Evolutionary conservation across 30 jellyfish, hydroid and myxozoan species (phyloP), one percentile per base, ranked within the genome.

Genomic region (Morbakka virulenta): DNA sequence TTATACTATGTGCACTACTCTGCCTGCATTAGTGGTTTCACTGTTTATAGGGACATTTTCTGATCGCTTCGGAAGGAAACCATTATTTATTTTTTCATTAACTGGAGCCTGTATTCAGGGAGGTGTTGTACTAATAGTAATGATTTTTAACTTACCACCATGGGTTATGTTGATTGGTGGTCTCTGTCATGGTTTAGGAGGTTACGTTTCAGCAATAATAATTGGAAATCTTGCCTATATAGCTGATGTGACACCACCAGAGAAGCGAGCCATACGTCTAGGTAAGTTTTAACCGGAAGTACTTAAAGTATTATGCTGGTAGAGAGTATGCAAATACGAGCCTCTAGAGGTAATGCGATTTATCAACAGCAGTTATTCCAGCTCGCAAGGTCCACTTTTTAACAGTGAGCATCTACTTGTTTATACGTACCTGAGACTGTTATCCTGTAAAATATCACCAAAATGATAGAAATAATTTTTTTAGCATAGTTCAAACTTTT

Each of bases 1-100:
- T 1, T 48, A 2, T 24, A 65, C 52, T n/a, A 34, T 79, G 27
- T 79, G 84, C 72, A 52, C 72, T 61, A 68, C 84, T 14, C 22
- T 87, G 20, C 96, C 96, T 31, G 69, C 94, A 0, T 36, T 87
- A 13, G 35, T 80, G 21, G 85, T 69, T 0, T 87, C 88, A 76
- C 35, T 89, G 31, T 74, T 50, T 34, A 49, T 72, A 23, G 97
- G 97, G 20, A 32, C 89, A 1, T 85, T 85, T 77, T 89, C 97
- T 1, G 97, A 89, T 69, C 69, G 34, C n/a, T 76, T 89, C 21
- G 97, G 97, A 1, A 87, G 97, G 20, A 87, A 78, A 69, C 92
- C 93, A 13, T 65, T 89, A 2, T 34, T 89, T 53, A 34, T 77
- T 14, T 0, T 89, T 41, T 41, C 57, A 6, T 9, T 41, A 6